Evolutionary conservation across 2,797 vertebrate genomes (phyloP), one percentile per base, ranked within the genome.

Genomic region (Lagodon rhomboides): DNA sequence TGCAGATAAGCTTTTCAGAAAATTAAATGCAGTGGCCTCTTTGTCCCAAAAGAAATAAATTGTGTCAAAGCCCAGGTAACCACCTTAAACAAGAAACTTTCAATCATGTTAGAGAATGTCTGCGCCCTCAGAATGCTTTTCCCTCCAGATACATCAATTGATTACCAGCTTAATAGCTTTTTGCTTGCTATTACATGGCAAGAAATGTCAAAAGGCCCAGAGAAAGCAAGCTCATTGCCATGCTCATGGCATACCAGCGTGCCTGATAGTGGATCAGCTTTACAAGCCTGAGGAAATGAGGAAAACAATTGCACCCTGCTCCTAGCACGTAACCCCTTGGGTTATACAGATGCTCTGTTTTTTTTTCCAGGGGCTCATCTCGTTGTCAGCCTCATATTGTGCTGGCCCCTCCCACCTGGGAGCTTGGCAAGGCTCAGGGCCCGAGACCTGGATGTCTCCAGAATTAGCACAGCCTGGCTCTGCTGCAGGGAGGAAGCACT

Each of bases 151-250:
- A 79, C 85, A 88, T 89, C 87, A 93, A 91, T 90, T 94, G 92
- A 94, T 93, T 92, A 92, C 85, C 20, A 30, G 73, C 87, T 89
- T 94, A 91, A 94, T 94, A 89, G 92, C 82, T 92, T 93, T 91
- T 89, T 89, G 87, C 88, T 87, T 79, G 87, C 90, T 90, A 89
- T 91, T 94, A 88, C 89, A 88, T 87, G 64, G 87, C 70, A 87
- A 82, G 75, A 93, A 93, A 92, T 91, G 93, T 94, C 91, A 92
- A 89, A 93, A 89, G 90, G 83, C 83, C 85, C 73, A 78, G 84
- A 91, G 89, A 92, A 93, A 87, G 88, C 87, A 10, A 62, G 66
- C 90, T 93, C 89, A 92, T 94, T 93, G 87, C 77, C 85, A 91
- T 93, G 93, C 93, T 86, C 5, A 8, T 77, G 82, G 91, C 84